Conservation (phyloP, 2,113 vertebrate genomes). For the Anthoscopus minutus region DNA sequence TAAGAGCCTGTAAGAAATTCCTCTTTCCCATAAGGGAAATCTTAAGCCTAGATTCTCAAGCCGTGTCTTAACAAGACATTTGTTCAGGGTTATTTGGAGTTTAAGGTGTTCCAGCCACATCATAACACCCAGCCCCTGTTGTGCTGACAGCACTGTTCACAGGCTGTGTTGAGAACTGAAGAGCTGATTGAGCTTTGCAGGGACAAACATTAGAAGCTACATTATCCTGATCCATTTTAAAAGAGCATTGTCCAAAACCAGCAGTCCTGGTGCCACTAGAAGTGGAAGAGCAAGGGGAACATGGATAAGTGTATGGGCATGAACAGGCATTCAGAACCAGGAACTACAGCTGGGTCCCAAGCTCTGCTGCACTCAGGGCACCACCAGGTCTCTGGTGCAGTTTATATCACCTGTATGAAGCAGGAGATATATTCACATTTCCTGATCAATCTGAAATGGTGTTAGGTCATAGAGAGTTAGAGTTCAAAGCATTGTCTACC, state of each 20-base stretch:
- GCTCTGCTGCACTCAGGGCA: background rate
- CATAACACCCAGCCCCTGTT: background rate
- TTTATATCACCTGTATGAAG: background rate
- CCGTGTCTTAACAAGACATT: background rate
- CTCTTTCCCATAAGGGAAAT: background rate
- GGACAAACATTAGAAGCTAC: background rate
- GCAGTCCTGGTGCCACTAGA: background rate
- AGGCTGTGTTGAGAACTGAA: background rate
- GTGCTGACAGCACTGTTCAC: background rate
- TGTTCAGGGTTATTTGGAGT: background rate
- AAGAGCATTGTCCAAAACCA: background rate
- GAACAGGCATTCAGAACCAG: rapidly evolving
- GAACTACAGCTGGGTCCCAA: rapidly evolving
- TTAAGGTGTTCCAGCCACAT: background rate
- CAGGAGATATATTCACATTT: background rate
- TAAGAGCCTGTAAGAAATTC: background rate
- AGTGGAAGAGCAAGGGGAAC: background rate
- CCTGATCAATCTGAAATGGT: background rate
- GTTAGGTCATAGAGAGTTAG: background rate
- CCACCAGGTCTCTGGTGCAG: background rate
- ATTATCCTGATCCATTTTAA: background rate
- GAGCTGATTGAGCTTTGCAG: background rate
- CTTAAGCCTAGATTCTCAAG: background rate
- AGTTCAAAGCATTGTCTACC: background rate
- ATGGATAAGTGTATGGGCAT: rapidly evolving